Conservation (phyloP, 2,113 vertebrate genomes). For the Mystacornis crossleyi region DNA sequence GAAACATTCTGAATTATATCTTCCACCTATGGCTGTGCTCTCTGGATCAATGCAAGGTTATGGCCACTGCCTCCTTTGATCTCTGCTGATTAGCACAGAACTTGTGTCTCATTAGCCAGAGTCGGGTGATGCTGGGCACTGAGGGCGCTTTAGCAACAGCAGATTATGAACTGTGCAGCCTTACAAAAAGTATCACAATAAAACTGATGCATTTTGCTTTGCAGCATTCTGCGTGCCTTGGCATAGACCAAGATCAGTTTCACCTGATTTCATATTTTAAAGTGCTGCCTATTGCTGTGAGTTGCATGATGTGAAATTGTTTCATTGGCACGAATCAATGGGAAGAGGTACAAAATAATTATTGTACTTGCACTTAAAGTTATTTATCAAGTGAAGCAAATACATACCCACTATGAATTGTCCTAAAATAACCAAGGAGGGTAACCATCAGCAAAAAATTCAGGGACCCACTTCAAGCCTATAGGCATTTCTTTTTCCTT, state of each 20-base stretch:
- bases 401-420: not conserved
- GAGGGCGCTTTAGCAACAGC: not conserved
- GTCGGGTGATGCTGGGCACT: fast-evolving
- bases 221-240: not conserved
- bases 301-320: not conserved
- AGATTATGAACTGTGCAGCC: not conserved
- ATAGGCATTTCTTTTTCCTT: not conserved
- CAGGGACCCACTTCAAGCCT: not conserved
- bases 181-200: not conserved
- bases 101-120: not conserved
- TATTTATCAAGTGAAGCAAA: not conserved
- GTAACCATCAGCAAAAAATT: not conserved
- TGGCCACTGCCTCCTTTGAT: not conserved
- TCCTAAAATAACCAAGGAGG: not conserved
- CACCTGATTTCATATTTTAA: not conserved
- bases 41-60: not conserved
- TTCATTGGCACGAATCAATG: not conserved
- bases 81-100: not conserved
- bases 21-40: not conserved
- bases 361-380: not conserved
- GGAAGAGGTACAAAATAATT: not conserved
- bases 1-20: not conserved
- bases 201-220: not conserved
- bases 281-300: not conserved
- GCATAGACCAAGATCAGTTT: not conserved